Conservation (phyloP, 2,888 invertebrate genomes). For the Xanthia icteritia region DNA sequence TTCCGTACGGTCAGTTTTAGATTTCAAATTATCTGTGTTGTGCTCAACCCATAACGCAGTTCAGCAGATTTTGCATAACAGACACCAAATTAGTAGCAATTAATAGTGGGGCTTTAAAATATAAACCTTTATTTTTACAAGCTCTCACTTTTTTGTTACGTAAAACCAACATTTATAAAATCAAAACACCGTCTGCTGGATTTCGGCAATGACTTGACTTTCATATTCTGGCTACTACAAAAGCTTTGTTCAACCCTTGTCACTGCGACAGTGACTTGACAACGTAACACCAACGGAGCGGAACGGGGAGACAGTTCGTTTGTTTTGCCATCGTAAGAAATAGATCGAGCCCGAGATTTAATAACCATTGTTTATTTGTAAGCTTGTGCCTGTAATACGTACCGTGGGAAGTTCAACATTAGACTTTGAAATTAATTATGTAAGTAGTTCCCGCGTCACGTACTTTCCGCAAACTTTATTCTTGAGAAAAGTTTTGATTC, state of each 20-base stretch:
- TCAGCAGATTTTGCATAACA: neutral
- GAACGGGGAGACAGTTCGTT: neutral
- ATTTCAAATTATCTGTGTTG: slow-evolving; percentile 2
- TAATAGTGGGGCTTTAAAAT: neutral
- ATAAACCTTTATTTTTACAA: neutral
- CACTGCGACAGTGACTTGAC: no score
- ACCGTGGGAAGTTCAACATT: neutral
- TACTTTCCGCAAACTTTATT: slow-evolving; percentile 1
- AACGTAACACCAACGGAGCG: slow-evolving; percentile 14
- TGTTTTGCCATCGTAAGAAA: slow-evolving; percentile 23
- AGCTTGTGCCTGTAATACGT: slow-evolving; percentile 1
- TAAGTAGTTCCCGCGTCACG: neutral
- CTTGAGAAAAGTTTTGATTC: slow-evolving; percentile 1
- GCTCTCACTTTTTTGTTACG: neutral
- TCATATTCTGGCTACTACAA: slow-evolving; percentile 18
- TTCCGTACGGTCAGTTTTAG: neutral
- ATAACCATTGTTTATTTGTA: neutral
- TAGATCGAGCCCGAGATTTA: neutral
- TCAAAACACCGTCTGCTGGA: slow-evolving; percentile 7
- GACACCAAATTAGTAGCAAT: neutral
- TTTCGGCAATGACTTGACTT: slow-evolving; percentile 31
- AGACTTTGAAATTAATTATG: slow-evolving; percentile 14
- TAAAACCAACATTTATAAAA: neutral
- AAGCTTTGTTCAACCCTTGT: neutral
- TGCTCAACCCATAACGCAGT: neutral